phyloP scores from a whole-genome alignment of 2,797 vertebrate species.

The Rallus crepitans region DNA sequence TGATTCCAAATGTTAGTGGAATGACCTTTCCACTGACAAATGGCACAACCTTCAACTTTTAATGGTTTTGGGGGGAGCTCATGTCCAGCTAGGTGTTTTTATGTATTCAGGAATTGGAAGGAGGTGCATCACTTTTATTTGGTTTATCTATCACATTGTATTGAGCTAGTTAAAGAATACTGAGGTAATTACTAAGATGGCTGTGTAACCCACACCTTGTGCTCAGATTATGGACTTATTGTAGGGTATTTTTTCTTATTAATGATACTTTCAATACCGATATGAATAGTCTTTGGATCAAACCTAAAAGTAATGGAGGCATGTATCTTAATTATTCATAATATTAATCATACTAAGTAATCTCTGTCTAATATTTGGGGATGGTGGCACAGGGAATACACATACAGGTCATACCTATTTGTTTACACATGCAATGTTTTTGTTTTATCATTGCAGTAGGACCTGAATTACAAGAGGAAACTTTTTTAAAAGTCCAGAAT shows the following conservation, averaged over 20 bases:
- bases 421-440: background rate
- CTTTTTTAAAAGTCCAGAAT: background rate
- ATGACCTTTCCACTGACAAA: constrained; percentile 52
- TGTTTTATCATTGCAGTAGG: background rate
- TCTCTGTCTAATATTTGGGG: background rate
- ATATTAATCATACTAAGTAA: background rate
- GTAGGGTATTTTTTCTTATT: background rate
- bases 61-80: background rate
- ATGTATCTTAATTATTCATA: background rate
- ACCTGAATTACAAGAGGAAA: background rate
- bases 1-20: constrained; percentile 41
- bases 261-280: background rate
- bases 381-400: no score
- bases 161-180: background rate
- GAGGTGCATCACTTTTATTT: background rate
- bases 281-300: background rate
- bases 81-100: background rate
- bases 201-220: background rate
- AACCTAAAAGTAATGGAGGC: background rate
- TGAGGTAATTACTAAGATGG: background rate
- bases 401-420: background rate
- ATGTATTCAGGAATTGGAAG: background rate
- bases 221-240: background rate
- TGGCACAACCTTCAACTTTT: constrained; percentile 9
- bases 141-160: background rate